Conservation (phyloP, 2,797 vertebrate genomes). For the Ctenopoma multispine region DNA sequence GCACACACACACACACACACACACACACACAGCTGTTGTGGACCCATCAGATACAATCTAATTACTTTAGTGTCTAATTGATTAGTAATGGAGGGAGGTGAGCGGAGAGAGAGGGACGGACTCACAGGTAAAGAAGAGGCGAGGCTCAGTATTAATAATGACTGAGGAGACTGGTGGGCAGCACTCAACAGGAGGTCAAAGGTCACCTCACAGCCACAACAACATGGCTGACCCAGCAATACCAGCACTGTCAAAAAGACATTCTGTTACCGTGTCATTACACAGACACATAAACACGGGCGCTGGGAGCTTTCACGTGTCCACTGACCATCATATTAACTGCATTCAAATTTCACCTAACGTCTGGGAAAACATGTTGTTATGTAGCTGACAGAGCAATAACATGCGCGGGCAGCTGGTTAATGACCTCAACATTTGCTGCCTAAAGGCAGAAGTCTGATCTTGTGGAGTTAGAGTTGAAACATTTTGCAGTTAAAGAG, state of each 20-base stretch:
- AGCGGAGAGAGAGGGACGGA: conserved; percentile 44
- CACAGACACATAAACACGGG: conserved; percentile 37
- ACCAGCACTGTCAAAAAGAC: conserved; percentile 36
- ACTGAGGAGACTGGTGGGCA: conserved; percentile 30
- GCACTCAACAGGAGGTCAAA: conserved; percentile 26
- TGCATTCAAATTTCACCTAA: conserved; percentile 51
- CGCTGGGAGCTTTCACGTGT: conserved; percentile 12
- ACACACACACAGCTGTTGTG: conserved; percentile 58
- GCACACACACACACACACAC: conserved; percentile 42
- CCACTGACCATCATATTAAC: conserved; percentile 34
- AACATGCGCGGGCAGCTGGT: conserved; percentile 34
- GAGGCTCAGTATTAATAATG: conserved; percentile 44
- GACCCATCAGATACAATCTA: conserved; percentile 76
- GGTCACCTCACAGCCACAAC: conserved; percentile 33
- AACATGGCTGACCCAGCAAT: conserved; percentile 60
- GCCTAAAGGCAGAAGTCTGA: conserved; percentile 45
- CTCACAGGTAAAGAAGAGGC: conserved; percentile 49
- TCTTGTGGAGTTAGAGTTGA: neutral
- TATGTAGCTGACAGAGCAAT: conserved; percentile 63
- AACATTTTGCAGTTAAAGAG: too few species aligned
- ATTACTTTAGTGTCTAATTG: conserved; percentile 77
- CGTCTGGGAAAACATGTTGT: conserved; percentile 25
- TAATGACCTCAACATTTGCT: conserved; percentile 44
- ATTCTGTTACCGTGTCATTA: conserved; percentile 38
- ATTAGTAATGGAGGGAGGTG: conserved; percentile 70